Evolutionary conservation across 2,888 invertebrate species (phyloP).

Genomic region (Lycocerus yunnanus): DNA sequence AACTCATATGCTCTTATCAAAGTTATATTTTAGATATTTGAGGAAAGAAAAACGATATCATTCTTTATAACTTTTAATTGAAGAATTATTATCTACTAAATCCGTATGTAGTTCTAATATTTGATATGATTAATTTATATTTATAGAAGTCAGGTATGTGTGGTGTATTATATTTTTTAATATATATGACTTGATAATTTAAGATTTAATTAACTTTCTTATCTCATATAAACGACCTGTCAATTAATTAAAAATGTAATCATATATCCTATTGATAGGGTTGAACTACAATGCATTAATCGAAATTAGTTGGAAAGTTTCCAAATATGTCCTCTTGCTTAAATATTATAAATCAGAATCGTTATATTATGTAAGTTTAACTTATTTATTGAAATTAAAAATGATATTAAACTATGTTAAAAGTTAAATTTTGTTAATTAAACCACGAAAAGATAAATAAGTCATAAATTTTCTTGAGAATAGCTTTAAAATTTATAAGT

Average conservation of each 20-base stretch:
- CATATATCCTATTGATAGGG: background rate
- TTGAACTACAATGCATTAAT: background rate
- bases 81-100: background rate
- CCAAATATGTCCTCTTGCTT: no score
- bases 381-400: background rate
- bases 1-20: no score
- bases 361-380: background rate
- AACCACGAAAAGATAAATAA: background rate
- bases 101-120: background rate
- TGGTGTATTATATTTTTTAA: background rate
- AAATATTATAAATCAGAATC: no score
- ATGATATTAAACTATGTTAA: background rate
- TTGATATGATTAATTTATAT: background rate
- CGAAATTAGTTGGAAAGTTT: background rate
- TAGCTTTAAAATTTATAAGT: background rate
- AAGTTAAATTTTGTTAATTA: background rate
- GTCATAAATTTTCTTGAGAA: background rate
- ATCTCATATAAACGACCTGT: background rate
- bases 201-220: background rate
- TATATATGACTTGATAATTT: background rate
- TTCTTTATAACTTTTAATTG: background rate
- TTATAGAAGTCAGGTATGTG: background rate
- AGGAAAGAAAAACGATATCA: background rate
- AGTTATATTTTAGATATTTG: background rate
- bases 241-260: background rate